A percentile compares a stretch with the other conserved stretches of the same genome.
These are phyloP conservation scores for Cyanoliseus patagonus DNA, from an alignment of 2,113 vertebrate species.

Conservation along the genomic window DNA sequence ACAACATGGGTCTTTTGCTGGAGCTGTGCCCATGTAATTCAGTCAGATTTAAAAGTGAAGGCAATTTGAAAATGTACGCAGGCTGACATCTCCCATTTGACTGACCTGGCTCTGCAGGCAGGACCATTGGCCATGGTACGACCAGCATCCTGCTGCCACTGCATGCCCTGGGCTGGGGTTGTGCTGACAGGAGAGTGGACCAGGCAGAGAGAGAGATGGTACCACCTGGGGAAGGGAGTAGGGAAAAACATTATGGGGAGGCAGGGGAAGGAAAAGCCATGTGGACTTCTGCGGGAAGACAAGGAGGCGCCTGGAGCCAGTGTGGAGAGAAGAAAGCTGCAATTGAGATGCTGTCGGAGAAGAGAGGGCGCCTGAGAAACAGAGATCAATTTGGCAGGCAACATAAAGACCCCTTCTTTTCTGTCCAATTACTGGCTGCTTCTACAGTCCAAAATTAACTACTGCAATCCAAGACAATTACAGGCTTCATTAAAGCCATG, in stretches of 20 bases:
- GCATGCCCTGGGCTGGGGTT: background rate
- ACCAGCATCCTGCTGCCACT: fast-evolving
- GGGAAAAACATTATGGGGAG: background rate
- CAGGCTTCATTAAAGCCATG: slow-evolving; percentile 18
- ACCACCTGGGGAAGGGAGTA: background rate
- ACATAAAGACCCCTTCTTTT: slow-evolving; percentile 12
- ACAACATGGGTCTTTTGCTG: background rate
- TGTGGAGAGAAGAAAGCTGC: background rate
- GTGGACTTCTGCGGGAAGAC: background rate
- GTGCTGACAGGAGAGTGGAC: background rate
- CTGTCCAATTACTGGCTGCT: background rate
- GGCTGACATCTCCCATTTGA: background rate
- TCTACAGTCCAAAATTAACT: slow-evolving; percentile 14
- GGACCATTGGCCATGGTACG: fast-evolving
- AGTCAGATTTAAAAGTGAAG: background rate
- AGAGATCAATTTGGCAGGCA: background rate
- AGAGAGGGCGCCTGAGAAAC: background rate
- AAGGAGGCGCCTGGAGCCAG: background rate
- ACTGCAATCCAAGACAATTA: slow-evolving; percentile 7
- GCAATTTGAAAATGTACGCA: background rate
- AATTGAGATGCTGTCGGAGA: fast-evolving
- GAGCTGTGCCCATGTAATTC: background rate
- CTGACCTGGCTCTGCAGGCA: background rate
- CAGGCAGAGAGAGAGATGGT: background rate
- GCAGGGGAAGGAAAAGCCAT: background rate